phyloP scores from a whole-genome alignment of 1,140 invertebrate genomes.

The Diplogasteroides magnus region DNA sequence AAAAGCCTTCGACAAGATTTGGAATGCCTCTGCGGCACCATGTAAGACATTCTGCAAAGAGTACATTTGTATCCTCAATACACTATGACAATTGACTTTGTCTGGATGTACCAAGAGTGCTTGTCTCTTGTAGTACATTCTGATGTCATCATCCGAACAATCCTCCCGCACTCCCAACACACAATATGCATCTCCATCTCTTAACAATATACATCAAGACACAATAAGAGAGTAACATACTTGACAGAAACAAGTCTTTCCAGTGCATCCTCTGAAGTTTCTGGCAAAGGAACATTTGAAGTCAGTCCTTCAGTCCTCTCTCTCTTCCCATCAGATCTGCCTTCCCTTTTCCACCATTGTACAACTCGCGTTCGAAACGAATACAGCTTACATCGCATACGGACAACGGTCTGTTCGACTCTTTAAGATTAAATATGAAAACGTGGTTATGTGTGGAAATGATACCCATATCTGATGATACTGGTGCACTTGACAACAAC shows the following conservation, averaged over 20 bases:
- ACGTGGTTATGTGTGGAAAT: background rate
- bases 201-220: background rate
- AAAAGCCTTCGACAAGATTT: constrained; percentile 86
- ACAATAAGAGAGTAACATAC: background rate
- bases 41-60: constrained; percentile 71
- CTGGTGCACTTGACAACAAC: background rate
- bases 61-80: no score
- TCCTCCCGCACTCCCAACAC: constrained; percentile 77
- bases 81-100: no score
- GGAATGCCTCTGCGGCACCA: constrained; percentile 89
- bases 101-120: background rate
- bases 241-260: background rate
- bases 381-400: background rate
- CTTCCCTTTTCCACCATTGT: background rate
- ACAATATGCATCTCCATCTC: constrained; percentile 59
- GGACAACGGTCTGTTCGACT: background rate
- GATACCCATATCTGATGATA: background rate
- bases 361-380: background rate
- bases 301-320: background rate
- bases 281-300: background rate
- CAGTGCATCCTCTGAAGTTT: background rate
- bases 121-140: constrained; percentile 77
- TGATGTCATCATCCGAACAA: constrained; percentile 85
- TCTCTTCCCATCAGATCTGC: no score
- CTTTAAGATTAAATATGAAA: background rate